These are phyloP conservation scores for Zootermopsis nevadensis DNA, from an alignment of 2,888 invertebrate species.

Conservation along the genomic window DNA sequence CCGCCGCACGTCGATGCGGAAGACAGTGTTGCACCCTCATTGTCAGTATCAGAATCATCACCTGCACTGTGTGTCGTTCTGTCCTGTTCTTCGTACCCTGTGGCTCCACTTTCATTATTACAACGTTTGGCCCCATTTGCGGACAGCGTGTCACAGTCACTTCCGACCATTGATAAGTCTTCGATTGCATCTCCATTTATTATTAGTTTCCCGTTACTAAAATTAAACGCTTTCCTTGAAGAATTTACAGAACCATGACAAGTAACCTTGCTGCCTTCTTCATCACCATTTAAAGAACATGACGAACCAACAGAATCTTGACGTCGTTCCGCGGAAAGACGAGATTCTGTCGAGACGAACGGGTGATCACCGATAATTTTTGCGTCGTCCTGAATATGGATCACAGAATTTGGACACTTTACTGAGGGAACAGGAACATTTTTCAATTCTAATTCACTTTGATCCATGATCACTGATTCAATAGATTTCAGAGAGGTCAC, in stretches of 20 bases:
- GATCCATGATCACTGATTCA: constrained; percentile 20
- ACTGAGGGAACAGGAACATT: too few species aligned
- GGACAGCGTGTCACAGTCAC: neutral
- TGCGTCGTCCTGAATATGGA: neutral
- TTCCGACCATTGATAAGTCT: neutral
- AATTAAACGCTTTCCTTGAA: too few species aligned
- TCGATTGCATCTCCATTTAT: too few species aligned
- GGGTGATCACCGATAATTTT: neutral
- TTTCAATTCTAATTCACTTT: neutral
- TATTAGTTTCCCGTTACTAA: neutral
- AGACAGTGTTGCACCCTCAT: constrained; percentile 61
- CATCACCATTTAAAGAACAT: neutral
- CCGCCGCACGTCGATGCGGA: constrained; percentile 54
- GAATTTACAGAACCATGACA: too few species aligned
- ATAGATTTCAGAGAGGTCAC: constrained; percentile 22
- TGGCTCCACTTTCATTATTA: neutral
- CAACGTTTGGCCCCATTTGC: too few species aligned
- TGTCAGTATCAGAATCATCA: constrained; percentile 61
- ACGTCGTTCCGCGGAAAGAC: neutral
- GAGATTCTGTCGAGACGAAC: neutral
- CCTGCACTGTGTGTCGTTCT: too few species aligned
- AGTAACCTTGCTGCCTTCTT: neutral
- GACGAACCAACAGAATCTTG: neutral
- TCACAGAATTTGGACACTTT: neutral
- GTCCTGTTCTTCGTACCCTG: constrained; percentile 30